A percentile compares a stretch with the other conserved stretches of the same genome.
Conservation (phyloP, 1,140 invertebrate genomes). For the Geopemphigus sp. region DNA sequence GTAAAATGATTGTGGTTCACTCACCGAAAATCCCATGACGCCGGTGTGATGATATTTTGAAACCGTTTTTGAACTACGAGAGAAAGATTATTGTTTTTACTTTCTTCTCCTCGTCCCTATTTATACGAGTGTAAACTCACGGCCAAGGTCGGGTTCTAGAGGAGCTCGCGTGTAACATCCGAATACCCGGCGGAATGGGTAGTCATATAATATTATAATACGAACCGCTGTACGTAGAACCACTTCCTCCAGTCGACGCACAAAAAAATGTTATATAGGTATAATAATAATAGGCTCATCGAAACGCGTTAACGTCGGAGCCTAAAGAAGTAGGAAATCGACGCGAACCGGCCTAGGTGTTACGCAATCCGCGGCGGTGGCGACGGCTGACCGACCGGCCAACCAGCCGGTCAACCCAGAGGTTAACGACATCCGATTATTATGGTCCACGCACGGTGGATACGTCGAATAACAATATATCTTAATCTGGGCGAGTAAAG, state of each 20-base stretch:
- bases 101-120: conserved; percentile 37
- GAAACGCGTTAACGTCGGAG: neutral
- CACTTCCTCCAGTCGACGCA: conserved; percentile 2
- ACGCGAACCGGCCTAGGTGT: neutral
- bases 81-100: conserved; percentile 47
- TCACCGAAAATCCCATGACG: neutral
- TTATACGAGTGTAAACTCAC: conserved; percentile 32
- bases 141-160: conserved; percentile 12
- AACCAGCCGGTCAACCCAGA: neutral
- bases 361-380: conserved; percentile 18
- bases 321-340: conserved; percentile 12
- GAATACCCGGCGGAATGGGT: neutral
- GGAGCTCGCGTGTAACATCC: conserved; percentile 27
- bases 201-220: neutral
- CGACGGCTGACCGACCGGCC: no score
- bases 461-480: conserved; percentile 19
- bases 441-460: neutral
- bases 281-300: neutral
- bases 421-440: conserved; percentile 34
- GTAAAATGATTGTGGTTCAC: neutral
- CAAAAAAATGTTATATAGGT: no score
- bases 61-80: neutral
- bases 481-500: conserved; percentile 2
- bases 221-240: neutral
- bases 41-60: neutral